Percentiles rank a stretch among this genome's conserved stretches.
Conservation (phyloP, 1,140 invertebrate species). For the Micrasema longulum region DNA sequence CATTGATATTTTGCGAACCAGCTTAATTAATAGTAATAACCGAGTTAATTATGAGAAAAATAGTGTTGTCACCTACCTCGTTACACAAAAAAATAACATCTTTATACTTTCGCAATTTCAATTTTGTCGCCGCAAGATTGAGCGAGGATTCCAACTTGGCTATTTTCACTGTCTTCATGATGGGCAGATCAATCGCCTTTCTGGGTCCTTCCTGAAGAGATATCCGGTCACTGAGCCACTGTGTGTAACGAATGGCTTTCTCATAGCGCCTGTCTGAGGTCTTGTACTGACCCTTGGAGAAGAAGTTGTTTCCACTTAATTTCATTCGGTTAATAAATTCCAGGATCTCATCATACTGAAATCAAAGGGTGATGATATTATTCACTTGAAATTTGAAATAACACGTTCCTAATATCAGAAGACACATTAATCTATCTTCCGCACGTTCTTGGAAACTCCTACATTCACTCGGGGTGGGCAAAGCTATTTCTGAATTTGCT, state of each 20-base stretch:
- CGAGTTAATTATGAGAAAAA: neutral
- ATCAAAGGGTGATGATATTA: no score
- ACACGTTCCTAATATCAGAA: no score
- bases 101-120: constrained; percentile 73
- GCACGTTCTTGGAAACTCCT: no score
- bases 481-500: no score
- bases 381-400: no score
- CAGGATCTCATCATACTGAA: constrained; percentile 60
- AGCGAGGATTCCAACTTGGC: constrained; percentile 64
- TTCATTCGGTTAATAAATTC: constrained; percentile 73
- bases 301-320: constrained; percentile 78
- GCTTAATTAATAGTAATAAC: neutral
- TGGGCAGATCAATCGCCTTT: constrained; percentile 40
- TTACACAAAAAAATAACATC: constrained; percentile 73
- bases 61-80: constrained; percentile 65
- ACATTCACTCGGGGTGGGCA: no score
- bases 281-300: constrained; percentile 70
- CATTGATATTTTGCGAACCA: no score
- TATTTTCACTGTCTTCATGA: constrained; percentile 52
- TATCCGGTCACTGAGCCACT: constrained; percentile 59
- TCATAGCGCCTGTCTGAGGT: constrained; percentile 78
- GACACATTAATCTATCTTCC: no score
- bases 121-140: constrained; percentile 77
- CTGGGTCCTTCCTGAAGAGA: constrained; percentile 45
- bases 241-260: constrained; percentile 78